These are phyloP conservation scores for Merodon equestris DNA, from an alignment of 2,888 invertebrate species.

Conservation along the genomic window DNA sequence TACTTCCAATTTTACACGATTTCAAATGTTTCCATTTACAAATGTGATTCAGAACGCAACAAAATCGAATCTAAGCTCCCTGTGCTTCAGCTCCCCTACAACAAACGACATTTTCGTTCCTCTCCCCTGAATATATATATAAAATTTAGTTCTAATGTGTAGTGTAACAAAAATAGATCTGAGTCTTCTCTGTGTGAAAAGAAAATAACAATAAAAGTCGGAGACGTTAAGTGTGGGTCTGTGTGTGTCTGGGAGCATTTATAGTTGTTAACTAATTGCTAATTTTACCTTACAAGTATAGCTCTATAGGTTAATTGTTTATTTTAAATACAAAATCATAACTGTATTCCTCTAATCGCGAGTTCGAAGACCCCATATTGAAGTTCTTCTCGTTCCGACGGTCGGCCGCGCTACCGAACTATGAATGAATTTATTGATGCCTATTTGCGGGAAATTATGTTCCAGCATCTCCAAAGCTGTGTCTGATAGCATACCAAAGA, in stretches of 20 bases:
- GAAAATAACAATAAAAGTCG: no score
- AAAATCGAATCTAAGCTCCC: conserved; percentile 19
- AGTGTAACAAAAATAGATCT: no score
- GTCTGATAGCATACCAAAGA: conserved; percentile 88
- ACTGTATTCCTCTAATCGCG: conserved; percentile 82
- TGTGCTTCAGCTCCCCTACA: no score
- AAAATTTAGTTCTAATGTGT: no score
- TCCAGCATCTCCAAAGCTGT: conserved; percentile 80
- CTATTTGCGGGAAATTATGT: conserved; percentile 81
- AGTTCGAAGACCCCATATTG: conserved; percentile 93
- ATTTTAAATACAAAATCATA: conserved; percentile 30
- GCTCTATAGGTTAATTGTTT: conserved; percentile 25
- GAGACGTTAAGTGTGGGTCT: conserved; percentile 13
- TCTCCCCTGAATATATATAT: no score
- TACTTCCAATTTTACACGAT: conserved; percentile 37
- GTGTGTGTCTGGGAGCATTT: conserved; percentile 13
- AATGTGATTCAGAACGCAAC: conserved; percentile 1
- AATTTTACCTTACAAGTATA: conserved; percentile 44
- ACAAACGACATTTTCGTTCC: no score
- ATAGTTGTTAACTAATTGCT: conserved; percentile 6
- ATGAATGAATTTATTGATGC: conserved; percentile 87
- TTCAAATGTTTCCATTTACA: conserved; percentile 8
- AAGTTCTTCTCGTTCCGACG: conserved; percentile 90
- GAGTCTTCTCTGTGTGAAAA: no score
- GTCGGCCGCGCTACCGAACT: conserved; percentile 95